Base-by-base conservation (phyloP, 2,888 invertebrate genomes). In the Colostygia pectinataria region DNA sequence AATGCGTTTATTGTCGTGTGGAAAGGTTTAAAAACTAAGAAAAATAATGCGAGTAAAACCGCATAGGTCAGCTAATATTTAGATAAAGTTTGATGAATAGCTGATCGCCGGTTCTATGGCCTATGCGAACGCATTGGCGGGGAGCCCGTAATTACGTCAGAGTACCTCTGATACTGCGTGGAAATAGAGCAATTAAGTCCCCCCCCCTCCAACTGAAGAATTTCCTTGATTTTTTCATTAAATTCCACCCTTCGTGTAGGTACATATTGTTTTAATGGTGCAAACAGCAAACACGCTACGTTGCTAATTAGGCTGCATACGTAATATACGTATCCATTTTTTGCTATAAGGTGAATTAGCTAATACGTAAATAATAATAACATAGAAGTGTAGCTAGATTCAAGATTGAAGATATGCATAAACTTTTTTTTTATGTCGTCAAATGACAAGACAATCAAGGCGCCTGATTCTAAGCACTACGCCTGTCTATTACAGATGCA, bases 141-240 rank as follows among this genome's bases (percentile, higher is more conserved):
- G 64, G 58, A 70, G 62, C 65, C 64, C 62, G 70, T 77, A 78
- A 80, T 80, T 75, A 74, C 73, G 66, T 71, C 67, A 52, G 67
- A 74, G 74, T 72, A 74, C 77, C 77, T 77, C 80, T 80, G 72
- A 79, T 71, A 67, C 67, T 71, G 66, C 69, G 66, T 70, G 67
- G 69, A 68, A 71, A 72, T 73, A 65, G 68, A 72, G 74, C 73
- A 77, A 73, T 76, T 72, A 74, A 74, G 70, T 66, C 68, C 66
- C 68, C 70, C 61, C 57, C 68, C 66, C 68, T 71, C 61, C 57
- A 70, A 54, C 62, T 68, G 61, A 61, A 71, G 67, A 70, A 73
- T 72, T 70, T 67, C 67, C 63, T 64, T 66, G 60, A 69, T 74
- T 70, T 73, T 60, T 73, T 70, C 15, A 70, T 65, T 65, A 57